Base-by-base conservation (phyloP, 2,888 invertebrate genomes). In the Piscicola geometra region DNA sequence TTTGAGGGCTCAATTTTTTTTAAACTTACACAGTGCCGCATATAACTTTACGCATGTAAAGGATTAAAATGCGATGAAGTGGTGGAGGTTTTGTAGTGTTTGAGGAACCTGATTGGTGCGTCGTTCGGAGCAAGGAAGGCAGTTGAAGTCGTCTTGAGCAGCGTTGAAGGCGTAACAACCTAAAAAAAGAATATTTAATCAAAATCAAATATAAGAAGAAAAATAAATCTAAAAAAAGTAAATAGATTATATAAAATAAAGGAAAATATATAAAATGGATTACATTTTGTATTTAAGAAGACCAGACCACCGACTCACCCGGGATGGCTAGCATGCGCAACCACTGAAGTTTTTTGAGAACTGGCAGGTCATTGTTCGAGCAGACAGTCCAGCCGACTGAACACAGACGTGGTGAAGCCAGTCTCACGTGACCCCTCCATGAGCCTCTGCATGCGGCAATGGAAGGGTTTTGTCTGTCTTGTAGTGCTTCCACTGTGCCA, bases 341-440 rank as follows among this genome's bases (percentile, higher is more conserved):
- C 73, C 73, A 73, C 15, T 30, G 73, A 30, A 73, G 52, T n/a
- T 32, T 60, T 30, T 64, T 73, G 56, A 73, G 64, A 32, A 33
- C 33, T 28, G 28, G 32, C 30, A 35, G 36, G 41, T 73, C 73
- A 15, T 15, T 28, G 33, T 30, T 30, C 1, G 73, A 73, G 77
- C 84, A 85, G 35, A 84, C 84, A 35, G 81, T 78, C 84, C 84
- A 84, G 9, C 84, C 84, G 15, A 79, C 79, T 30, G 80, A 79
- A 80, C 84, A 85, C 47, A 85, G 80, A 18, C 78, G 75, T 69
- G 79, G 78, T 9, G 81, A 83, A n/a, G 60, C 41, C 35, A 81
- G 78, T 76, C 81, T 82, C 25, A 85, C 83, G 79, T 85, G 84
- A 70, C 84, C 84, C n/a, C 80, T 79, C 84, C 84, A 85, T 0